These are phyloP conservation scores for Loripinus fragilis DNA, from an alignment of 2,888 invertebrate genomes.

Conservation along the genomic window DNA sequence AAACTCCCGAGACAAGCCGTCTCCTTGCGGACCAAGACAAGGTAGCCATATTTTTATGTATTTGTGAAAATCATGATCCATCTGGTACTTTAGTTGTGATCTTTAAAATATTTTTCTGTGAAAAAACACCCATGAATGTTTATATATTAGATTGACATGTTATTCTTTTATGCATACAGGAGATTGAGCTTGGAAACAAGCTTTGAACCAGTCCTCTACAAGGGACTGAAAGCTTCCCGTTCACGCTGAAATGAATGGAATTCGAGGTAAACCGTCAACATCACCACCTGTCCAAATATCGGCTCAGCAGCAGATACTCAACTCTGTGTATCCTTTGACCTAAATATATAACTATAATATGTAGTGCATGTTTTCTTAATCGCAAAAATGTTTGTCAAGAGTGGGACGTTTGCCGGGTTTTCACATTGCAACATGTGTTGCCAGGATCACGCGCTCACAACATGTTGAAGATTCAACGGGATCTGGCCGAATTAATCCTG, in stretches of 20 bases:
- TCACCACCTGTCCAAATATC: conserved; percentile 75
- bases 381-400: background rate
- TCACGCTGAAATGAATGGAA: conserved; percentile 79
- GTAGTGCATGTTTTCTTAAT: too few relatives aligned
- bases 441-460: conserved; percentile 34
- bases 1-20: conserved; percentile 75
- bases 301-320: conserved; percentile 70
- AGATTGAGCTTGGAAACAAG: conserved; percentile 81
- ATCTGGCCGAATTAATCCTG: background rate
- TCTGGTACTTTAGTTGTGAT: conserved; percentile 53
- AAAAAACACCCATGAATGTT: conserved; percentile 37
- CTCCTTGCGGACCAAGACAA: conserved; percentile 79
- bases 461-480: background rate
- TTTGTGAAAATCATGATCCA: conserved; percentile 70
- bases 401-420: conserved; percentile 50
- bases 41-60: conserved; percentile 77
- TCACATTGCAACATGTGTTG: conserved; percentile 51
- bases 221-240: conserved; percentile 73
- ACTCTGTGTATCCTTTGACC: conserved; percentile 70
- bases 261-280: conserved; percentile 76
- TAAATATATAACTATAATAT: too few relatives aligned
- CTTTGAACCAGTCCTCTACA: conserved; percentile 75
- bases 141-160: conserved; percentile 28
- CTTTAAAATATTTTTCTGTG: conserved; percentile 18
- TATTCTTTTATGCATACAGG: conserved; percentile 69